Evolutionary conservation across 2,888 invertebrate genomes (phyloP), one percentile per base, ranked within the genome.

Genomic region (Coleophora deauratella): DNA sequence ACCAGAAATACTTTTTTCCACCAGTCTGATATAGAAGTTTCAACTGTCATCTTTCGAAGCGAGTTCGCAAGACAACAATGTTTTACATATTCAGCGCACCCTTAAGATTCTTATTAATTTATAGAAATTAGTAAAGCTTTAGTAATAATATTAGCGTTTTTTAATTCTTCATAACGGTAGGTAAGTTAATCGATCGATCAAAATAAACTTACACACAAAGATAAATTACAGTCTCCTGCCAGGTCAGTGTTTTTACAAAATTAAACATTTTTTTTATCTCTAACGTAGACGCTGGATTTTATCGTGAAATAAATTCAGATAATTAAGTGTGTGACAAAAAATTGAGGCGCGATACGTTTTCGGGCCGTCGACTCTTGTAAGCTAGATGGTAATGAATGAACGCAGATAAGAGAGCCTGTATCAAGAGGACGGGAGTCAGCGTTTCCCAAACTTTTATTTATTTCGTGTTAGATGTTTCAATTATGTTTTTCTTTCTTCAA

Each of bases 331-430:
- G 79, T 75, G 80, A 84, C 82, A 84, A 82, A 84, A 84, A 84
- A 75, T 81, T 66, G 74, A 81, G 79, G 81, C 74, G 75, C 76
- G 74, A 80, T 82, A 66, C 74, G 78, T 81, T 78, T 74, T 77
- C 76, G 80, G 72, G 57, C 76, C 80, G 81, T 82, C 80, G 82
- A 76, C 71, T 84, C 67, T 70, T 74, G 81, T 80, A 79, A 74
- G 71, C 79, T 80, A 82, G 84, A 82, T 84, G 73, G 79, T 81
- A 84, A 84, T 84, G 84, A 84, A 84, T 84, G 84, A 84, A 84
- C 69, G 44, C 58, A 79, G 84, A 84, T 84, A 84, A 84, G 71
- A 52, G 57, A 80, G 68, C 51, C 57, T 62, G 74, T 77, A 74
- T 63, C 76, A 72, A 74, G 70, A 69, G 72, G 72, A 72, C 68